Evolutionary conservation across 2,888 invertebrate species (phyloP).

Genomic region (Dryocosmus kuriphilus): DNA sequence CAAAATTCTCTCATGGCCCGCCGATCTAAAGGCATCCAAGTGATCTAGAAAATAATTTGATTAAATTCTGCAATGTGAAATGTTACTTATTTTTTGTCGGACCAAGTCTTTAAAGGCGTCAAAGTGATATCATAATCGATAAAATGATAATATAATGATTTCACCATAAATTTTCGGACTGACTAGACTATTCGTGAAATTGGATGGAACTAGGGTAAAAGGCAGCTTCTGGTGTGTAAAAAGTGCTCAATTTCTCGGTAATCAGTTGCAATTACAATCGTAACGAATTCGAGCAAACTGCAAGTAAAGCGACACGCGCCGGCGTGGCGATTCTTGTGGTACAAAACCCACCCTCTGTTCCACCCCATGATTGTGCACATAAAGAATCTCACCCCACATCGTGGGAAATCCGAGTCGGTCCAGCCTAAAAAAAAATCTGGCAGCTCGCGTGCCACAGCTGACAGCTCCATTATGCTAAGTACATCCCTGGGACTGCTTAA

Average conservation of each 20-base stretch:
- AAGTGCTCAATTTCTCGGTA: slow-evolving; percentile 68
- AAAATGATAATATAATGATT: neutral
- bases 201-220: neutral
- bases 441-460: slow-evolving; percentile 57
- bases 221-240: neutral
- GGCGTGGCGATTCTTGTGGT: slow-evolving; percentile 64
- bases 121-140: neutral
- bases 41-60: too few species aligned
- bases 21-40: too few species aligned
- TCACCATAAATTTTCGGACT: neutral
- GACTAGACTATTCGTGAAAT: neutral
- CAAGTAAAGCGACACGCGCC: slow-evolving; percentile 63
- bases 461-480: slow-evolving; percentile 66
- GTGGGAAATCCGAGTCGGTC: slow-evolving; percentile 70
- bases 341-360: slow-evolving; percentile 63
- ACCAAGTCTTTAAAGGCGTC: neutral
- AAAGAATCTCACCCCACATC: slow-evolving; percentile 62
- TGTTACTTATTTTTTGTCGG: neutral
- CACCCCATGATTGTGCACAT: slow-evolving; percentile 50
- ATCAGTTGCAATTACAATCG: slow-evolving; percentile 73
- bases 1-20: too few species aligned
- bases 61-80: too few species aligned
- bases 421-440: slow-evolving; percentile 58
- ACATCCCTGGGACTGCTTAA: slow-evolving; percentile 58
- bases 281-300: slow-evolving; percentile 68